A percentile compares a stretch with the other conserved stretches of the same genome.
These are phyloP conservation scores for Lutjanus argentimaculatus DNA, from an alignment of 2,797 vertebrate species.

Conservation along the genomic window DNA sequence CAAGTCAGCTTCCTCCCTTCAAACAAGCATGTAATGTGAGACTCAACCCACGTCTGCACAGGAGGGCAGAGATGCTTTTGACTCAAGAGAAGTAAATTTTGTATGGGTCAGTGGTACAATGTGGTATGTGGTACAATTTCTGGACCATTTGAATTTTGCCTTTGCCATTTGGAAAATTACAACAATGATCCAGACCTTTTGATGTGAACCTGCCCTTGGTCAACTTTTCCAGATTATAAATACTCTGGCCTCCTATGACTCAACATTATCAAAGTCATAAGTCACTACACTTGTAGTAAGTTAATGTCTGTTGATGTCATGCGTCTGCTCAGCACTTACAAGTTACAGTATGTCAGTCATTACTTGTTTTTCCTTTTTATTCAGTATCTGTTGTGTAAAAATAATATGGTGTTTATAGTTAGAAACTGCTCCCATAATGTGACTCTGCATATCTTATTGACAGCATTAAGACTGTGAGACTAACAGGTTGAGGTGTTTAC, in stretches of 20 bases:
- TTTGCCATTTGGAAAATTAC: too few relatives aligned
- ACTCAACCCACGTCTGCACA: too few relatives aligned
- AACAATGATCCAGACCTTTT: too few relatives aligned
- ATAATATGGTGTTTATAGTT: slow-evolving; percentile 1
- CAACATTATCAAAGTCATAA: not conserved
- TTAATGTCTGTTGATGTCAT: not conserved
- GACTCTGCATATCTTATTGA: not conserved
- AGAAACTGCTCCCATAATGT: not conserved
- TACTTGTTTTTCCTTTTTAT: not conserved
- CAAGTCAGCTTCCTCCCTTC: too few relatives aligned
- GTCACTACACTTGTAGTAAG: not conserved
- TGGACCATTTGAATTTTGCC: too few relatives aligned
- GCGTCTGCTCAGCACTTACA: not conserved
- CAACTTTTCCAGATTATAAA: not conserved
- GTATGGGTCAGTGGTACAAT: too few relatives aligned
- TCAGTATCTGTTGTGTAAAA: not conserved
- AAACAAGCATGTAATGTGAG: too few relatives aligned
- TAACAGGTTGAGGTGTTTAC: slow-evolving; percentile 2
- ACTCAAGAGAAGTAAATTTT: too few relatives aligned
- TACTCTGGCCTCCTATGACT: not conserved
- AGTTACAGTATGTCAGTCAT: not conserved
- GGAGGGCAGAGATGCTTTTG: too few relatives aligned
- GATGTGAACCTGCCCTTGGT: not conserved
- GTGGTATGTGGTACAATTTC: too few relatives aligned
- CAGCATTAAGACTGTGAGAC: not conserved